phyloP scores from a whole-genome alignment of 2,797 vertebrate genomes.

The Lepus oiostolus region DNA sequence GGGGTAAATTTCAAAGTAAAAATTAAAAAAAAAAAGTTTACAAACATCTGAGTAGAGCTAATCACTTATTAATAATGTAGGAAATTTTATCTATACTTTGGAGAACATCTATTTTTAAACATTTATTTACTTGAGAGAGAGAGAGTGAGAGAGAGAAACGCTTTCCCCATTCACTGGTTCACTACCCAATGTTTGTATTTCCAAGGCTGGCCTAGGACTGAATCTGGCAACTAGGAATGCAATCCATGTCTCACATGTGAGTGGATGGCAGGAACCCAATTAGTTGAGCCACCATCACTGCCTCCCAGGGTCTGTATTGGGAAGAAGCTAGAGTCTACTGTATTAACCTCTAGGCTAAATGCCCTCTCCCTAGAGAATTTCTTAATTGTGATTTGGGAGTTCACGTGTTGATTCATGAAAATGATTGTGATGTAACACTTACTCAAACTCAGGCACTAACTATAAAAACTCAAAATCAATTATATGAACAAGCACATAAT shows the following conservation, averaged over 20 bases:
- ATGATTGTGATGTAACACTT: background rate
- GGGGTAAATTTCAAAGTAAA: background rate
- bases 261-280: no score
- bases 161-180: no score
- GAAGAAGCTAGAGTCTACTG: no score
- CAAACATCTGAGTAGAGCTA: background rate
- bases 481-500: background rate
- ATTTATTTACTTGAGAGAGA: no score
- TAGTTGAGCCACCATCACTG: no score
- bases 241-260: no score
- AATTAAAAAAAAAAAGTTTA: background rate
- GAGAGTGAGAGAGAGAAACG: no score
- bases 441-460: background rate
- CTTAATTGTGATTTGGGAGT: conserved; percentile 5
- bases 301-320: no score
- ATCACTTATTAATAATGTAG: conserved; percentile 6
- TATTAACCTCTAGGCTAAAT: no score
- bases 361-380: background rate
- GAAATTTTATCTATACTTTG: conserved; percentile 15
- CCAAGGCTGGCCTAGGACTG: no score
- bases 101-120: background rate
- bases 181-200: no score
- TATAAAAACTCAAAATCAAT: conserved; percentile 48
- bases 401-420: conserved; percentile 47
- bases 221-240: no score